Conservation (phyloP, 2,113 vertebrate genomes). For the Sporophila hypoxantha region DNA sequence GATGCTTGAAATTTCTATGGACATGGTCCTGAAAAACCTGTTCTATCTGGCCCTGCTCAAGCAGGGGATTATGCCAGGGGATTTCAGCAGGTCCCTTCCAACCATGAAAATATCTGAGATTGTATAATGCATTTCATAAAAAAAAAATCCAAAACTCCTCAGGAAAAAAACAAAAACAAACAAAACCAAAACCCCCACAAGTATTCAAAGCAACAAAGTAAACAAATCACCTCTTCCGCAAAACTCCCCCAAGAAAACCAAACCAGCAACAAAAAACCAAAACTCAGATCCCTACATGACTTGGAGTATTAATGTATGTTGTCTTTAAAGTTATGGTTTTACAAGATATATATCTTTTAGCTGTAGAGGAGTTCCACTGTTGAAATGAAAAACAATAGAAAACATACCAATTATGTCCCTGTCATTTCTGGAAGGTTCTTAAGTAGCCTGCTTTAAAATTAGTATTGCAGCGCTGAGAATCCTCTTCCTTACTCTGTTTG, state of each 20-base stretch:
- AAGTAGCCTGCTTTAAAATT: not conserved
- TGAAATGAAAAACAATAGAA: not conserved
- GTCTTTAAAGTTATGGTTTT: not conserved
- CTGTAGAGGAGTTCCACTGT: not conserved
- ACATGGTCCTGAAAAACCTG: fast-evolving
- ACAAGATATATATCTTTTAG: not conserved
- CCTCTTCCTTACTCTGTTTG: not conserved
- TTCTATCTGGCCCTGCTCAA: not conserved
- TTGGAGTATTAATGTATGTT: not conserved
- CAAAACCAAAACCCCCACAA: fast-evolving
- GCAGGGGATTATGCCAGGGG: not conserved
- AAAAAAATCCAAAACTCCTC: not conserved
- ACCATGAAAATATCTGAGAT: not conserved
- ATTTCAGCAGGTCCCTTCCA: not conserved
- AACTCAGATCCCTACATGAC: not conserved
- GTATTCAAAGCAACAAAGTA: not conserved
- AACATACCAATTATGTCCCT: not conserved
- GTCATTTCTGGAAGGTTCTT: not conserved
- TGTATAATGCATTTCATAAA: not conserved
- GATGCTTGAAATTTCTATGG: fast-evolving
- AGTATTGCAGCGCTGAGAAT: not conserved
- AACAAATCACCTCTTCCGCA: fast-evolving
- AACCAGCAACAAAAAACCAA: not conserved
- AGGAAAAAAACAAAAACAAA: not conserved
- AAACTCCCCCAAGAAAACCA: fast-evolving